Conservation (phyloP, 2,888 invertebrate species). For the Tricholauxania praeusta region DNA sequence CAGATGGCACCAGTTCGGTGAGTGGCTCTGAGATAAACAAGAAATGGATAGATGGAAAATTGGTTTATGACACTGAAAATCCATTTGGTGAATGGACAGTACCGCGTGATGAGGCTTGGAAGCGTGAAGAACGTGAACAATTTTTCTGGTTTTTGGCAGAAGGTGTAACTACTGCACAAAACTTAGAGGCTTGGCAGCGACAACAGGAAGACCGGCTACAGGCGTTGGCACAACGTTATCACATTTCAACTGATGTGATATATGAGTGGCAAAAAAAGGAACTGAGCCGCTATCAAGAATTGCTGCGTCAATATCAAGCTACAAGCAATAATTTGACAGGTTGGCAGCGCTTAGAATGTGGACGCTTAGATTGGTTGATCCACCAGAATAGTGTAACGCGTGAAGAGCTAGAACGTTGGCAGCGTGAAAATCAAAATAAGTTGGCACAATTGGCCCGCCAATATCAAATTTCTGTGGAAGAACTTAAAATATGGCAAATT, state of each 20-base stretch:
- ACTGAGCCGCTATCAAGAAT: slow-evolving; percentile 55
- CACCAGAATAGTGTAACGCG: slow-evolving; percentile 62
- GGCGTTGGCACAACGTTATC: slow-evolving; percentile 57
- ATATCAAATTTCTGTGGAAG: slow-evolving; percentile 56
- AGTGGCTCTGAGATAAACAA: slow-evolving; percentile 59
- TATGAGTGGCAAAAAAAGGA: slow-evolving; percentile 64
- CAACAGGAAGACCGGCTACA: slow-evolving; percentile 63
- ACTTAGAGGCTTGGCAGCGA: slow-evolving; percentile 61
- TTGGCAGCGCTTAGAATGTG: slow-evolving; percentile 62
- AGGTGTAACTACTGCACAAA: slow-evolving; percentile 50
- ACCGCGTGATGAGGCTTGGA: slow-evolving; percentile 62
- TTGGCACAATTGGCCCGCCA: slow-evolving; percentile 53
- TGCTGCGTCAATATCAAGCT: slow-evolving; percentile 58
- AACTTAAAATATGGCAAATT: slow-evolving; percentile 61
- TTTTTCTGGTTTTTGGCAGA: slow-evolving; percentile 62
- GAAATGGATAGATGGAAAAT: slow-evolving; percentile 61
- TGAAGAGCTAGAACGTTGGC: slow-evolving; percentile 64
- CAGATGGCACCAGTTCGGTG: slow-evolving; percentile 58
- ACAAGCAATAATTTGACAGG: slow-evolving; percentile 53
- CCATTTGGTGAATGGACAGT: slow-evolving; percentile 60
- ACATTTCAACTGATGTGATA: slow-evolving; percentile 56
- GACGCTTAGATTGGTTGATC: slow-evolving; percentile 64
- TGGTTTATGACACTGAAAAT: slow-evolving; percentile 58
- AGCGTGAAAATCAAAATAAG: slow-evolving; percentile 57
- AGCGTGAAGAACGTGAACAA: slow-evolving; percentile 63